These are phyloP conservation scores for Tetrax tetrax DNA, from an alignment of 2,113 vertebrate species.

Conservation along the genomic window DNA sequence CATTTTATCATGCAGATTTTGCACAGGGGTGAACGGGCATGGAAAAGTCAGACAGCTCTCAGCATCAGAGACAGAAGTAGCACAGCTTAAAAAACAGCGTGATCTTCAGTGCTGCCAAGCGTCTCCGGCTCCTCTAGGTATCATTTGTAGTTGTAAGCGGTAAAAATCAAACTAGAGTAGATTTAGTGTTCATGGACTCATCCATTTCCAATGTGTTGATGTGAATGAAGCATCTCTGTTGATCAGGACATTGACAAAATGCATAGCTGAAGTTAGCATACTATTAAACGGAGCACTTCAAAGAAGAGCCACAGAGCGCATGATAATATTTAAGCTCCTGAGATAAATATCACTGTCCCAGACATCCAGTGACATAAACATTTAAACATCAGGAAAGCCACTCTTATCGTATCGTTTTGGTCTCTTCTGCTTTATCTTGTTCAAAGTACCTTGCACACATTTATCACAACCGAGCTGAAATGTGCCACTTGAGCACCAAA, in stretches of 20 bases:
- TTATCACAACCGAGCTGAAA: neutral
- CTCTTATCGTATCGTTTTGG: neutral
- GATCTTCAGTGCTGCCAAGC: neutral
- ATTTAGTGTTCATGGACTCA: neutral
- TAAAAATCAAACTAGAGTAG: neutral
- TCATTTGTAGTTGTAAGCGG: neutral
- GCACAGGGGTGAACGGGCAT: neutral
- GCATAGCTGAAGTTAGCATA: neutral
- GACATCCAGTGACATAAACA: neutral
- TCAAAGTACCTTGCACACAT: neutral
- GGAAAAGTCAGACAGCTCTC: neutral
- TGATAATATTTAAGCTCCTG: neutral
- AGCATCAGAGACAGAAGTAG: neutral
- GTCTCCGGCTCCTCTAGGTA: neutral
- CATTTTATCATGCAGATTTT: neutral
- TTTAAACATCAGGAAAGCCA: neutral
- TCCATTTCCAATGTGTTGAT: neutral
- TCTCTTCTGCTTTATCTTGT: neutral
- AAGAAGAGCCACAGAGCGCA: neutral
- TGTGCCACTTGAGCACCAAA: neutral
- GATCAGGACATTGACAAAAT: neutral
- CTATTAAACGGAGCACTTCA: neutral
- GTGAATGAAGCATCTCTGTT: neutral
- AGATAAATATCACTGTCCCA: neutral
- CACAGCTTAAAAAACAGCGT: neutral